Percentiles rank a stretch among this genome's conserved stretches.
These are phyloP conservation scores for Antheraea pernyi DNA, from an alignment of 1,140 invertebrate species.

Conservation along the genomic window DNA sequence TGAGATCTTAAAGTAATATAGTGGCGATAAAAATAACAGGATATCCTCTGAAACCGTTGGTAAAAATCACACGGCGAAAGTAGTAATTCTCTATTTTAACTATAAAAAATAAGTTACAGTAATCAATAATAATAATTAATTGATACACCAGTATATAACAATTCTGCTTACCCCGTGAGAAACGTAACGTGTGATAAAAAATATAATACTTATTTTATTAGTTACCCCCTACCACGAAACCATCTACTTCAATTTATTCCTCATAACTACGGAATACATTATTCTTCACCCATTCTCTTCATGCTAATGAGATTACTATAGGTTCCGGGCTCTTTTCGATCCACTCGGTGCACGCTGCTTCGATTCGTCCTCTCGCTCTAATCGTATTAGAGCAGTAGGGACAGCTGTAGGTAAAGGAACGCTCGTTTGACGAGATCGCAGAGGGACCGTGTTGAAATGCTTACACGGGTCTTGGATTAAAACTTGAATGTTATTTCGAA, in stretches of 20 bases:
- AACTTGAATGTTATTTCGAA: conserved; percentile 47
- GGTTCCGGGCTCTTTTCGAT: conserved; percentile 14
- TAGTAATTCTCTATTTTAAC: background rate
- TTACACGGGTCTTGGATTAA: conserved; percentile 69
- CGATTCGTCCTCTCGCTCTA: conserved; percentile 30
- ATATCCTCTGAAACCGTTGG: no score
- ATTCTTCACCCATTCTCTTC: conserved; percentile 25
- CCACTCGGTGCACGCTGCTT: conserved; percentile 2
- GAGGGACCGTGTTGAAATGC: conserved; percentile 60
- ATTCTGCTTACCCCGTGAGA: background rate
- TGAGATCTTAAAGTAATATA: no score
- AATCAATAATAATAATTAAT: background rate
- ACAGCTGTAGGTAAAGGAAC: conserved; percentile 37
- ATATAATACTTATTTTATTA: conserved; percentile 23
- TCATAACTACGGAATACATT: conserved; percentile 25
- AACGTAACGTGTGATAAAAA: background rate
- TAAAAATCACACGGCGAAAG: no score
- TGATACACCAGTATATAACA: background rate
- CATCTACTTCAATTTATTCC: conserved; percentile 9
- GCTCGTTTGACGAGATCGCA: conserved; percentile 43
- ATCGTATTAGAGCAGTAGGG: conserved; percentile 35
- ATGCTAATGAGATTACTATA: conserved; percentile 23
- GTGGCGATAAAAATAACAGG: no score
- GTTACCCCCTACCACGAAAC: conserved; percentile 11
- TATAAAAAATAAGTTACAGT: background rate